These are phyloP conservation scores for Drosophila hamatofila DNA, from an alignment of 2,888 invertebrate genomes.

Conservation along the genomic window DNA sequence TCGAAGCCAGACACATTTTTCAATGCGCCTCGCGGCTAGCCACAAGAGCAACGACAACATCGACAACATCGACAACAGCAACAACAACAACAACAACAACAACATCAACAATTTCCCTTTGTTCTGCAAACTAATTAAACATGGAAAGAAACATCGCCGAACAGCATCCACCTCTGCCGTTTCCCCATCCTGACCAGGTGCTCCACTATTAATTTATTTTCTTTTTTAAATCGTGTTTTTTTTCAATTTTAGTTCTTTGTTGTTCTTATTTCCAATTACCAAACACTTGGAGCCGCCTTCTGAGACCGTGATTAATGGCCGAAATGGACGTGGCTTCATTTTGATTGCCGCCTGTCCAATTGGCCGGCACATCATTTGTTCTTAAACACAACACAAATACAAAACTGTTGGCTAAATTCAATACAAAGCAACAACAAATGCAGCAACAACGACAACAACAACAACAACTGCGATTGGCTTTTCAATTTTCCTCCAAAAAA, in stretches of 20 bases:
- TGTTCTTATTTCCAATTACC: conserved; percentile 31
- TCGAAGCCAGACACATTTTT: conserved; percentile 51
- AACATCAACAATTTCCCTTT: conserved; percentile 36
- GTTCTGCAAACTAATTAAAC: conserved; percentile 75
- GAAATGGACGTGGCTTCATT: conserved; percentile 75
- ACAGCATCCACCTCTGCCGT: not conserved
- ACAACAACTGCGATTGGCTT: conserved; percentile 61
- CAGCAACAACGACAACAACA: conserved; percentile 23
- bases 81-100: conserved; percentile 17
- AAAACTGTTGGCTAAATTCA: conserved; percentile 56
- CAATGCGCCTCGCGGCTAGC: conserved; percentile 48
- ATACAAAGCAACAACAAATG: conserved; percentile 22
- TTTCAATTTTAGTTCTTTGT: conserved; percentile 1
- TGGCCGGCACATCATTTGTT: conserved; percentile 77
- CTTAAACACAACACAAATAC: conserved; percentile 41
- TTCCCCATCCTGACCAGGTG: conserved; percentile 6
- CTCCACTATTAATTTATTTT: conserved; percentile 74
- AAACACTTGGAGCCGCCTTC: conserved; percentile 14
- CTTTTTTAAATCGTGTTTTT: conserved; percentile 72
- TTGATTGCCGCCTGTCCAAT: conserved; percentile 78
- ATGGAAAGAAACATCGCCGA: conserved; percentile 46
- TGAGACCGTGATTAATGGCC: conserved; percentile 67
- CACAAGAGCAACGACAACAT: conserved; percentile 21
- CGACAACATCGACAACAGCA: conserved; percentile 11
- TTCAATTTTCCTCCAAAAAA: conserved; percentile 60